phyloP scores from a whole-genome alignment of 2,888 invertebrate species.

The Eupithecia exiguata region DNA sequence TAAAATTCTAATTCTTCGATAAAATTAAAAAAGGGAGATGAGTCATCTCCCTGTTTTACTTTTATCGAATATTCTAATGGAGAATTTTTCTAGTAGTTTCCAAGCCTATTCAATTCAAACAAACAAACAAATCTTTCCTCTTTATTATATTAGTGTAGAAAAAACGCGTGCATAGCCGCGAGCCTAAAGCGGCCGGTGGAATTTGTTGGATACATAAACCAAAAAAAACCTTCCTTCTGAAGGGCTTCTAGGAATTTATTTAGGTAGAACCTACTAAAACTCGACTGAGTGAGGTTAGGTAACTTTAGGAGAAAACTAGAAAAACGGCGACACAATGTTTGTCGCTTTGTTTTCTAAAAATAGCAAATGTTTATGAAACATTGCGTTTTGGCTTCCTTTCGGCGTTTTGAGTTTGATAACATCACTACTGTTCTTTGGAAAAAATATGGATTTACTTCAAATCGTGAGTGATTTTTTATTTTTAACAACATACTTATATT shows the following conservation, averaged over 20 bases:
- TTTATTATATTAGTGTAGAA: too few species aligned
- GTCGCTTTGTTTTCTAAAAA: conserved; percentile 22
- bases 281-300: not conserved
- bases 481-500: too few species aligned
- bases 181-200: too few species aligned
- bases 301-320: not conserved
- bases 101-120: too few species aligned
- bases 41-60: too few species aligned
- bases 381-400: conserved; percentile 39
- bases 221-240: not conserved
- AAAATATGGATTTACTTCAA: conserved; percentile 51
- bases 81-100: too few species aligned
- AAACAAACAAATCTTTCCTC: too few species aligned
- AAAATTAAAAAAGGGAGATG: too few species aligned
- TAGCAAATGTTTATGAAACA: conserved; percentile 53
- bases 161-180: too few species aligned
- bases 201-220: too few species aligned
- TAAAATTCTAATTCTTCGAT: too few species aligned
- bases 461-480: conserved; percentile 47
- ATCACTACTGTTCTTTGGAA: conserved; percentile 32
- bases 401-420: conserved; percentile 45
- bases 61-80: too few species aligned
- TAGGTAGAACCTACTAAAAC: not conserved
- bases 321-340: not conserved
- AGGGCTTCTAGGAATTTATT: not conserved